These are phyloP conservation scores for Eclectus roratus DNA, from an alignment of 2,113 vertebrate species.

Conservation along the genomic window DNA sequence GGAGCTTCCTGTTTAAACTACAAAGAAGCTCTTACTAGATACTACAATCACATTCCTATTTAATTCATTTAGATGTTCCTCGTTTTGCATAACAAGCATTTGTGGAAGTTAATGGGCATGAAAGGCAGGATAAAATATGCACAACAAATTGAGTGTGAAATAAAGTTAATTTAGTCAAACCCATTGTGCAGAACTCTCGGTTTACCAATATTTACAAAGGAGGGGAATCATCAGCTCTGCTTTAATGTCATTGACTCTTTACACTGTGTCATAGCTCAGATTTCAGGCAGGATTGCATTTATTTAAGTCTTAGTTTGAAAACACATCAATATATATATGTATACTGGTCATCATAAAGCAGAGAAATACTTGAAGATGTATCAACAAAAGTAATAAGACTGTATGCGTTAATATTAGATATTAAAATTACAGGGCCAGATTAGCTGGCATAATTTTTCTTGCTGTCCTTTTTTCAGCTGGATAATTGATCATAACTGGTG, in stretches of 20 bases:
- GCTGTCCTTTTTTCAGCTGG: neutral
- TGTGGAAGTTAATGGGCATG: constrained; percentile 64
- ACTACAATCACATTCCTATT: constrained; percentile 27
- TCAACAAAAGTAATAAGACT: neutral
- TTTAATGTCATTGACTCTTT: neutral
- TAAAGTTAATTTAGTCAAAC: constrained; percentile 67
- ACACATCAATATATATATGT: neutral
- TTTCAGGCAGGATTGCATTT: neutral
- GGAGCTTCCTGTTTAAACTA: neutral
- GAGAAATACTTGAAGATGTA: neutral
- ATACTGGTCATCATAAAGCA: neutral
- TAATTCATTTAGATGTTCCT: constrained; percentile 49
- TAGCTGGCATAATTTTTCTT: neutral
- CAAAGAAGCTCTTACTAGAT: constrained; percentile 36
- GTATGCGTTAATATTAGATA: neutral
- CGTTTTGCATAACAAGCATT: constrained; percentile 59
- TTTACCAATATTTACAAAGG: constrained; percentile 47
- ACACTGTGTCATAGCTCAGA: neutral
- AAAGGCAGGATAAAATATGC: constrained; percentile 62
- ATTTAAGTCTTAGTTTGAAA: neutral
- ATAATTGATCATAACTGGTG: neutral
- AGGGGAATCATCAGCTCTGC: neutral
- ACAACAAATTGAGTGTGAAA: constrained; percentile 74
- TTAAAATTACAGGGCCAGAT: neutral
- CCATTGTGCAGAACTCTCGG: constrained; percentile 46